Evolutionary conservation across 2,797 vertebrate genomes (phyloP).

Genomic region (Nyctibius grandis): DNA sequence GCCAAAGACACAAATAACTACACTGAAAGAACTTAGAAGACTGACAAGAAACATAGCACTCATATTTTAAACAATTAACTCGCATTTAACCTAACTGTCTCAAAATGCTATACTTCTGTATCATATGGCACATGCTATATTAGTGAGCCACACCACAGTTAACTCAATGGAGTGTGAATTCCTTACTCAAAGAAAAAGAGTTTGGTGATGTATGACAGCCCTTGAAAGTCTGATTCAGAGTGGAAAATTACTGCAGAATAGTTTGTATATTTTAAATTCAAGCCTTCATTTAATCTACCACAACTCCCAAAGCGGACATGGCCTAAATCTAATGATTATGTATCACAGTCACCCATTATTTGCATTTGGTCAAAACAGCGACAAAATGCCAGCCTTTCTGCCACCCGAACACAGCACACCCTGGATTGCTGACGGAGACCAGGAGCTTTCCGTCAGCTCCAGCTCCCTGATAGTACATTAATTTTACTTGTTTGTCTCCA

Average conservation of each 20-base stretch:
- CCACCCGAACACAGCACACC: neutral
- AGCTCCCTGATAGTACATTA: neutral
- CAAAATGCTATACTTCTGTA: neutral
- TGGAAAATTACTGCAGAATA: neutral
- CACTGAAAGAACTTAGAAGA: neutral
- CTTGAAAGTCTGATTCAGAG: neutral
- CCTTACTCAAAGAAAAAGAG: neutral
- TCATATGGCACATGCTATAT: neutral
- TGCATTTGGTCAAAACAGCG: neutral
- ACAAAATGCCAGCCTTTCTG: neutral
- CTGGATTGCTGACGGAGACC: neutral
- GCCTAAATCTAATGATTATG: neutral
- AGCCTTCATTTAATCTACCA: neutral
- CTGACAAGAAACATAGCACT: neutral
- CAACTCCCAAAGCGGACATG: fast-evolving
- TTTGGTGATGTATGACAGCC: neutral
- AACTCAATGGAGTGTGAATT: neutral
- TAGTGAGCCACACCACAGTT: neutral
- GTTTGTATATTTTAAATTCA: neutral
- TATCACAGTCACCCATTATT: neutral
- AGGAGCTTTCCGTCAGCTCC: neutral
- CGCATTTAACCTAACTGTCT: neutral
- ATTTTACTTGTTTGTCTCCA: neutral
- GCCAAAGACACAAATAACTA: neutral
- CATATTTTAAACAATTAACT: neutral